Percentiles rank a stretch among this genome's conserved stretches.
These are phyloP conservation scores for Nestor notabilis DNA, from an alignment of 2,113 vertebrate species.

Conservation along the genomic window DNA sequence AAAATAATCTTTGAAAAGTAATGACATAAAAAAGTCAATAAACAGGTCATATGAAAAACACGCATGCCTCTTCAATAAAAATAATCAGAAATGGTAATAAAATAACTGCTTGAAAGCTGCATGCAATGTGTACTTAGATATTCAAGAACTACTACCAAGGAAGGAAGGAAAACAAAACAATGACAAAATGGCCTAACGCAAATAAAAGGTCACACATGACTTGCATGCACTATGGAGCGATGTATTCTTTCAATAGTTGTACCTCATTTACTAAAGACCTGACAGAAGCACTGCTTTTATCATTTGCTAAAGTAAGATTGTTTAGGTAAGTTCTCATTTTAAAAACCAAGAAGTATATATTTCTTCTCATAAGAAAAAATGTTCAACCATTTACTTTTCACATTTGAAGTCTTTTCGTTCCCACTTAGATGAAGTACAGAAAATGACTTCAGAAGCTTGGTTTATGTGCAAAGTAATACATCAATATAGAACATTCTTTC, in stretches of 20 bases:
- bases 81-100: not conserved
- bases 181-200: constrained; percentile 17
- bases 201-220: constrained; percentile 57
- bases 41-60: constrained; percentile 12
- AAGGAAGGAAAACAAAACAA: constrained; percentile 51
- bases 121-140: constrained; percentile 30
- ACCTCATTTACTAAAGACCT: constrained; percentile 76
- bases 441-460: constrained; percentile 75
- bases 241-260: constrained; percentile 62
- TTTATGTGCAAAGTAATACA: constrained; percentile 68
- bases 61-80: constrained; percentile 25
- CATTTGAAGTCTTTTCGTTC: constrained; percentile 73
- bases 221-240: constrained; percentile 60
- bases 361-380: constrained; percentile 66
- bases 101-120: constrained; percentile 35
- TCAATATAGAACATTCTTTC: constrained; percentile 67
- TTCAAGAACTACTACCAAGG: constrained; percentile 23
- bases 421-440: constrained; percentile 71
- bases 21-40: constrained; percentile 49
- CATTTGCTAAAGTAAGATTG: constrained; percentile 45
- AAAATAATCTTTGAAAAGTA: constrained; percentile 26
- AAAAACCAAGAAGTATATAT: constrained; percentile 30
- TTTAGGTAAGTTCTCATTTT: constrained; percentile 58
- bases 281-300: constrained; percentile 77
- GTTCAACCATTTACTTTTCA: constrained; percentile 73